phyloP scores from a whole-genome alignment of 2,113 vertebrate genomes.

The Clinocottus analis region DNA sequence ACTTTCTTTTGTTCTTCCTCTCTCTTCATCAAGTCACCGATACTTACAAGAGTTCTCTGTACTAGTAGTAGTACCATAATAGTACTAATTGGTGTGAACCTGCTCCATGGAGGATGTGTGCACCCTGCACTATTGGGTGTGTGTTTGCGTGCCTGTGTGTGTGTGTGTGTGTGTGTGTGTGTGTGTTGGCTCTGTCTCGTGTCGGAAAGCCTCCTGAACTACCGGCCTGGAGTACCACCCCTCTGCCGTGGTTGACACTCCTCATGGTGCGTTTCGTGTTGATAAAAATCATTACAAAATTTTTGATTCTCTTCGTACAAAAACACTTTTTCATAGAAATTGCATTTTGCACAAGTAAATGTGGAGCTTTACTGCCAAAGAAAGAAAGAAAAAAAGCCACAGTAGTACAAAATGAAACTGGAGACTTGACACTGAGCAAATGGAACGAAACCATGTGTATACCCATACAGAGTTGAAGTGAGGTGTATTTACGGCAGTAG shows the following conservation, averaged over 20 bases:
- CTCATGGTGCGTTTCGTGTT: slow-evolving; percentile 88
- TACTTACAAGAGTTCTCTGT: slow-evolving; percentile 80
- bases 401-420: slow-evolving; percentile 76
- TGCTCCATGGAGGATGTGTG: slow-evolving; percentile 54
- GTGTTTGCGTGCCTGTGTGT: slow-evolving; percentile 15
- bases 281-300: slow-evolving; percentile 99
- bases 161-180: slow-evolving; percentile 11
- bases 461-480: slow-evolving; percentile 51
- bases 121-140: slow-evolving; percentile 14
- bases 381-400: slow-evolving; percentile 76
- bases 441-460: slow-evolving; percentile 28
- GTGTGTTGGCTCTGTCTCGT: slow-evolving; percentile 17
- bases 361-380: slow-evolving; percentile 86
- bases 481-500: slow-evolving; percentile 61
- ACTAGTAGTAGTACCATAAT: slow-evolving; percentile 3
- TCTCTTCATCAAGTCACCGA: slow-evolving; percentile 88
- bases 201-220: slow-evolving; percentile 39
- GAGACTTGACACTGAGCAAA: slow-evolving; percentile 62
- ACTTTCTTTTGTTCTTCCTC: slow-evolving; percentile 81
- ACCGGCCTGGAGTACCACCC: slow-evolving; percentile 28
- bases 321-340: slow-evolving; percentile 98
- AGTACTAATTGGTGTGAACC: slow-evolving; percentile 36
- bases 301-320: slow-evolving; percentile 91
- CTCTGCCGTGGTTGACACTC: slow-evolving; percentile 60
- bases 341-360: slow-evolving; percentile 98